phyloP scores from a whole-genome alignment of 2,113 vertebrate species.

The Reinhardtius hippoglossoides region DNA sequence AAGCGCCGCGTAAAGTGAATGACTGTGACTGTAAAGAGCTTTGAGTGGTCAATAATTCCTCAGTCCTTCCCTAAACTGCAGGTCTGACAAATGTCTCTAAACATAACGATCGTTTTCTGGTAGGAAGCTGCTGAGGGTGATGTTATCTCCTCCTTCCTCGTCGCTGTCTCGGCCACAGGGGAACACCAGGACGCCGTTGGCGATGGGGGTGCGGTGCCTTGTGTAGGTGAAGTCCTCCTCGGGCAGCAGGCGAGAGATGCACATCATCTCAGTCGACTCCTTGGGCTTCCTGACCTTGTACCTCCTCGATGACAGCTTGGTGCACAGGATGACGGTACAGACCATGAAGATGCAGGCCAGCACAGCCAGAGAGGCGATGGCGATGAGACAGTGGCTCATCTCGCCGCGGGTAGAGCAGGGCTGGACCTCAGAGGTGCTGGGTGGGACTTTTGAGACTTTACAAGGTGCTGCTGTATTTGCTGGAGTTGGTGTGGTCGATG shows the following conservation, averaged over 20 bases:
- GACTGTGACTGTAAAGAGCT: no score
- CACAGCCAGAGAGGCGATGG: slow-evolving; percentile 82
- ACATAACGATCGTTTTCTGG: slow-evolving; percentile 80
- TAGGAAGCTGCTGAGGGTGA: slow-evolving; percentile 92
- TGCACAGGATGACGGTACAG: slow-evolving; percentile 82
- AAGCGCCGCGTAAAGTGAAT: no score
- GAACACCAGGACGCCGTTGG: slow-evolving; percentile 65
- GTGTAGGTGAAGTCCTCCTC: slow-evolving; percentile 66
- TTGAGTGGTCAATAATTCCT: not conserved
- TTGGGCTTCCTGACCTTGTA: slow-evolving; percentile 41
- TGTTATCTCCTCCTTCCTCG: slow-evolving; percentile 79
- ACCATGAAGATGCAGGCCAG: slow-evolving; percentile 87
- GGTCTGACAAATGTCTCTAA: slow-evolving; percentile 18
- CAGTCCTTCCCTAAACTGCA: not conserved
- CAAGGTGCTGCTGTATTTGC: not conserved
- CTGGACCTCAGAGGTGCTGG: not conserved
- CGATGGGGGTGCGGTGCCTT: slow-evolving; percentile 46
- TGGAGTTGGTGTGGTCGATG: not conserved
- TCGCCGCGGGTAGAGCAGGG: slow-evolving; percentile 35
- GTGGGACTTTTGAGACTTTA: not conserved
- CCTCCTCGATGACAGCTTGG: slow-evolving; percentile 81
- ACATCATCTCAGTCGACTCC: slow-evolving; percentile 88
- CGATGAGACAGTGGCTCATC: slow-evolving; percentile 83
- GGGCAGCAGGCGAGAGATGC: slow-evolving; percentile 88
- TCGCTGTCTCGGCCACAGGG: slow-evolving; percentile 66